Conservation (phyloP, 1,140 invertebrate genomes). For the Ceratoteleas bidentatus region DNA sequence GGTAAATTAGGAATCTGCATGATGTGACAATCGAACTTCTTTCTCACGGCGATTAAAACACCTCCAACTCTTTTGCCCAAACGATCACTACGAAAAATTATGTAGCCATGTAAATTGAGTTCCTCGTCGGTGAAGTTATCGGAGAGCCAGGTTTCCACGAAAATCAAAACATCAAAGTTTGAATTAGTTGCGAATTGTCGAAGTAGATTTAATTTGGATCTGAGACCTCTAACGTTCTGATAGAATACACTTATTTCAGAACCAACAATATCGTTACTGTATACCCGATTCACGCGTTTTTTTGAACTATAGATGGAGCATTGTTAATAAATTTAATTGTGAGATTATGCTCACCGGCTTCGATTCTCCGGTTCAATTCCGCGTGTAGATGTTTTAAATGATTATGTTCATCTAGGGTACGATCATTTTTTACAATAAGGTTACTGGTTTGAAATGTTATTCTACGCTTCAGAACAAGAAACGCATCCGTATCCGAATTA, state of each 20-base stretch:
- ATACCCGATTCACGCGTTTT: constrained; percentile 10
- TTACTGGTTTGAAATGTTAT: neutral
- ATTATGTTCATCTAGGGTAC: neutral
- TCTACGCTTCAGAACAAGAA: neutral
- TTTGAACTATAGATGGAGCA: constrained; percentile 1
- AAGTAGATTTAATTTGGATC: neutral
- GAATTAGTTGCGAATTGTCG: neutral
- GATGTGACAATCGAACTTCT: too few relatives aligned
- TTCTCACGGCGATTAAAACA: too few relatives aligned
- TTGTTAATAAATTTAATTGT: constrained; percentile 2
- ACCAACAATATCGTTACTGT: neutral
- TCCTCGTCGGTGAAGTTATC: constrained; percentile 1
- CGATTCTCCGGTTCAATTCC: neutral
- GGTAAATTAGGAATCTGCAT: too few relatives aligned
- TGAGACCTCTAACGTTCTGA: neutral
- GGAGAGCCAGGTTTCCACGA: too few relatives aligned
- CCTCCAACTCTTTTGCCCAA: neutral
- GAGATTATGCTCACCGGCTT: neutral
- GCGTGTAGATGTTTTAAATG: neutral
- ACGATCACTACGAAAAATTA: neutral
- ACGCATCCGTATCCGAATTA: neutral
- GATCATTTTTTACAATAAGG: neutral
- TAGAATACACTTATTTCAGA: neutral
- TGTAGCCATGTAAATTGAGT: neutral
- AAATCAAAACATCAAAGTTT: constrained; percentile 6